Base-by-base conservation (phyloP, 2,797 vertebrate genomes). In the Cryptoprocta ferox region DNA sequence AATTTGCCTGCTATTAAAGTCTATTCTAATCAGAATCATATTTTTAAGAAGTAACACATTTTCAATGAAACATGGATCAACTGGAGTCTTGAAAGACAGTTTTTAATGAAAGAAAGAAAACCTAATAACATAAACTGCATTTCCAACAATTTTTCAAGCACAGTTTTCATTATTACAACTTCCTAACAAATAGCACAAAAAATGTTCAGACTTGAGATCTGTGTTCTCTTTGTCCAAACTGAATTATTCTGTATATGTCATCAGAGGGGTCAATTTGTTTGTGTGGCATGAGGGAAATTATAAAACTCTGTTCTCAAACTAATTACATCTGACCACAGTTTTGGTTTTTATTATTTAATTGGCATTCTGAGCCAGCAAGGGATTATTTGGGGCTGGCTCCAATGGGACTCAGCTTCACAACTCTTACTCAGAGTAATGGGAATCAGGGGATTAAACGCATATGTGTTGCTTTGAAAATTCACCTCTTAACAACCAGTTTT, bases 261-360 rank as follows among this genome's bases (percentile, higher is more conserved):
- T 79, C 50, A 37, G 68, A 84, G 37, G 26, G 68, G 94, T 89
- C 92, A 37, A 42, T 70, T 53, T 9, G 73, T 98, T 97, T 95
- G 76, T 1, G 30, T 93, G 96, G 91, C 39, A 45, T 65, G 5
- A 84, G 73, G 39, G 78, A 96, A 92, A 70, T 84, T 87, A 82
- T 89, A 48, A 95, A 76, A 94, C 80, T 97, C 91, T 94, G 0
- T 92, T 91, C 85, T 98, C 63, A 94, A 97, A 95, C 59, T 95
- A 94, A 30, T 63, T 91, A 78, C 80, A 30, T 92, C 45, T 97
- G 95, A 84, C 87, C 97, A 93, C 18, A 28, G 95, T 92, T 94
- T 91, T 26, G 13, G 88, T 92, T 95, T 95, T 93, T 95, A 93
- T 96, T 85, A 56, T 85, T 97, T 96, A 98, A 96, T 89, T 96